These are phyloP conservation scores for Eurystomus glaucurus DNA, from an alignment of 2,797 vertebrate species.

Conservation along the genomic window DNA sequence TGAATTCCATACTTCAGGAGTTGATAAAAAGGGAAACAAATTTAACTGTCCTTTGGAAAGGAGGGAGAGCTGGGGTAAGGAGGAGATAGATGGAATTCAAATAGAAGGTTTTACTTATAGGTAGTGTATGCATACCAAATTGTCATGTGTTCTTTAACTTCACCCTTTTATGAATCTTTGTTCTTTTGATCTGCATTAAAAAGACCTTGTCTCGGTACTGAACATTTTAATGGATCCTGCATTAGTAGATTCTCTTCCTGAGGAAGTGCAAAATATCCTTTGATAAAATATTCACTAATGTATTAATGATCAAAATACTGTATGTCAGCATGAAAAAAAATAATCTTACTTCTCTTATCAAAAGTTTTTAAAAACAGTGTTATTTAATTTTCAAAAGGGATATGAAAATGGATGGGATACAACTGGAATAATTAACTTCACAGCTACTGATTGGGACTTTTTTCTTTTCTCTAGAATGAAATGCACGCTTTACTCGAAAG, in stretches of 20 bases:
- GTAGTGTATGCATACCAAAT: background rate
- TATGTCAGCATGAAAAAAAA: conserved; percentile 17
- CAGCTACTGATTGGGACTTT: background rate
- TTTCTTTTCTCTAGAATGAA: conserved; percentile 88
- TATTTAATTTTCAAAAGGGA: conserved; percentile 48
- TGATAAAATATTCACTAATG: conserved; percentile 68
- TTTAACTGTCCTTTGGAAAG: background rate
- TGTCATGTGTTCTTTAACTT: background rate
- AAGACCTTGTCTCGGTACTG: background rate
- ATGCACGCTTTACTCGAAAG: conserved; percentile 93
- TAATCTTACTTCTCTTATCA: background rate
- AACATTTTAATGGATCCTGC: conserved; percentile 40
- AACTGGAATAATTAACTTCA: conserved; percentile 20
- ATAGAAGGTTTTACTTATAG: background rate
- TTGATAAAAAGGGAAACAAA: background rate
- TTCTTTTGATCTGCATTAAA: conserved; percentile 66
- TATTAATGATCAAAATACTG: conserved; percentile 66
- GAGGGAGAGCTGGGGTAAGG: background rate
- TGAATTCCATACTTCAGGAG: background rate
- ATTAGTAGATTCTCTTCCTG: conserved; percentile 20
- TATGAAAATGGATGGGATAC: background rate
- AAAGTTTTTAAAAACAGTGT: conserved; percentile 15
- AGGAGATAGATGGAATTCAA: background rate
- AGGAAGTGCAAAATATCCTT: conserved; percentile 41
- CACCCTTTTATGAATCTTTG: conserved; percentile 18